phyloP scores from a whole-genome alignment of 2,888 invertebrate species.

The Baronia brevicornis region DNA sequence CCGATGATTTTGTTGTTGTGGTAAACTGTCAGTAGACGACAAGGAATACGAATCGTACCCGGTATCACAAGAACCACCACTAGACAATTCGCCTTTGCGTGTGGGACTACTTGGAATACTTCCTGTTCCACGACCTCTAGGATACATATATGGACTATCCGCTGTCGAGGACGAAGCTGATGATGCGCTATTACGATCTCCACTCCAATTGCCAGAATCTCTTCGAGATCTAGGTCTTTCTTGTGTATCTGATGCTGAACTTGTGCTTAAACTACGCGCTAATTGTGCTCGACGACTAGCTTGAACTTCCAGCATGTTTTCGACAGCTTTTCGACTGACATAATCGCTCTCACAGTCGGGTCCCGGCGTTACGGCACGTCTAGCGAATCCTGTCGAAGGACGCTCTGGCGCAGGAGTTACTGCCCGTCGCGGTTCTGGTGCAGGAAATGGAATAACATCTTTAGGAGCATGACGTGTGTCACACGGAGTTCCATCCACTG shows the following conservation, averaged over 20 bases:
- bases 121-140: conserved; percentile 78
- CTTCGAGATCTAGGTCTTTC: conserved; percentile 83
- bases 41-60: conserved; percentile 94
- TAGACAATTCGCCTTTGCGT: conserved; percentile 80
- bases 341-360: conserved; percentile 86
- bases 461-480: conserved; percentile 83
- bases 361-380: conserved; percentile 91
- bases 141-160: conserved; percentile 92
- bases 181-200: conserved; percentile 95
- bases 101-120: conserved; percentile 82
- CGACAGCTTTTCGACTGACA: conserved; percentile 84
- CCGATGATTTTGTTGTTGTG: conserved; percentile 85
- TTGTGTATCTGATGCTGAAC: conserved; percentile 81
- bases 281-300: conserved; percentile 80
- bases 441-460: conserved; percentile 77
- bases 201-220: conserved; percentile 96
- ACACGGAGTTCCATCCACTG: conserved; percentile 87
- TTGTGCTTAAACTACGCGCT: conserved; percentile 84
- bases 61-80: conserved; percentile 86
- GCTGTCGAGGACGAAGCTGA: conserved; percentile 93
- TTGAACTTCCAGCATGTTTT: conserved; percentile 82
- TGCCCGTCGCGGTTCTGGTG: conserved; percentile 78
- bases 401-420: conserved; percentile 91
- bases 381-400: conserved; percentile 78
- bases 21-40: conserved; percentile 91